Evolutionary conservation across 2,888 invertebrate genomes (phyloP).

Genomic region (Cylindroiulus punctatus): DNA sequence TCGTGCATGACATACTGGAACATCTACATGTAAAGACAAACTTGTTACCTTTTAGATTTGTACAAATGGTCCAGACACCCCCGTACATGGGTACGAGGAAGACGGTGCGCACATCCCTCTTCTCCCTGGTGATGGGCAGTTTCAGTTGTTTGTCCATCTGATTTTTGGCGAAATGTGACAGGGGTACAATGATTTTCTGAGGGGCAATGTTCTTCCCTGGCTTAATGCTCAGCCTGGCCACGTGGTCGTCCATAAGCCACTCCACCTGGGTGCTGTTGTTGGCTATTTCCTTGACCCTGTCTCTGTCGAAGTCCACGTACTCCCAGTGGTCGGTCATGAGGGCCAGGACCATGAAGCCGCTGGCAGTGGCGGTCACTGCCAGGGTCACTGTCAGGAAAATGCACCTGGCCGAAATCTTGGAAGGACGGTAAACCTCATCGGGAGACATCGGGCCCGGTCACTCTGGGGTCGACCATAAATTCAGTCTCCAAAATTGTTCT

Average conservation of each 20-base stretch:
- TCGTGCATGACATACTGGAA: too few relatives aligned
- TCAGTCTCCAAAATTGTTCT: neutral
- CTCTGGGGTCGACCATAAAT: neutral
- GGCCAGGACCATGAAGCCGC: constrained; percentile 69
- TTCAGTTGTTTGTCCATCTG: neutral
- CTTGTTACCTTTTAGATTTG: constrained; percentile 79
- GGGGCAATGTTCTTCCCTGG: constrained; percentile 63
- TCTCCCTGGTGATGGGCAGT: constrained; percentile 1
- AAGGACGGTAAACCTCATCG: constrained; percentile 6
- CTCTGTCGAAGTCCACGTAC: constrained; percentile 81
- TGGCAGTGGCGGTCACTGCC: constrained; percentile 68
- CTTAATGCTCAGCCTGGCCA: constrained; percentile 64
- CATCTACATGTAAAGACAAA: too few relatives aligned
- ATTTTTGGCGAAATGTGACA: neutral
- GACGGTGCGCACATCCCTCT: constrained; percentile 67
- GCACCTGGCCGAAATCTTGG: constrained; percentile 58
- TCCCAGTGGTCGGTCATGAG: constrained; percentile 94
- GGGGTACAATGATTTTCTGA: constrained; percentile 23
- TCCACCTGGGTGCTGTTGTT: constrained; percentile 67
- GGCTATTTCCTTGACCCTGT: constrained; percentile 66
- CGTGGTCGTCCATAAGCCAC: constrained; percentile 81
- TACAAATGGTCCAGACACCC: constrained; percentile 90
- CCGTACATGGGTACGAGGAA: constrained; percentile 88
- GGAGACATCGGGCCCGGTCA: constrained; percentile 11
- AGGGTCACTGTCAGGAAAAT: constrained; percentile 72